Evolutionary conservation across 2,888 invertebrate genomes (phyloP).

Genomic region (Nymphalis polychloros): DNA sequence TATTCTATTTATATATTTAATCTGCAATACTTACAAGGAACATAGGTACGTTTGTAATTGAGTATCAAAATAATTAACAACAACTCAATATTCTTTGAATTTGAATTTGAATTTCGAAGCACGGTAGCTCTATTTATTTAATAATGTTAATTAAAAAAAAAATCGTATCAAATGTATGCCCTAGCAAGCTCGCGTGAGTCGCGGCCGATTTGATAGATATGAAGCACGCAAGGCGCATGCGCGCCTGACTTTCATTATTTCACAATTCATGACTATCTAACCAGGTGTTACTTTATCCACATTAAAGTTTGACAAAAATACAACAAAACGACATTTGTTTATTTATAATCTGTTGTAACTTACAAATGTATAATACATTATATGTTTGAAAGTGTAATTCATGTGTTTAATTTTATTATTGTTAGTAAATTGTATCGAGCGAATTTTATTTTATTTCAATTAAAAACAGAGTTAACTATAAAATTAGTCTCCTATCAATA

Average conservation of each 20-base stretch:
- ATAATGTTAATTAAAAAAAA: slow-evolving; percentile 22
- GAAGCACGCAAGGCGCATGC: slow-evolving; percentile 56
- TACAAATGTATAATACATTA: neutral
- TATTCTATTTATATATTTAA: too few species aligned
- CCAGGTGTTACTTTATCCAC: slow-evolving; percentile 1
- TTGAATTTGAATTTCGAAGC: neutral
- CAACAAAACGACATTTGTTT: neutral
- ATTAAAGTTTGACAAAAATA: neutral
- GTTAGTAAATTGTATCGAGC: neutral
- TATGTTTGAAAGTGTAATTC: neutral
- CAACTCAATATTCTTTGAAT: neutral
- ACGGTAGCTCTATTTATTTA: neutral
- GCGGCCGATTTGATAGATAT: slow-evolving; percentile 36
- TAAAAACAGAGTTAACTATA: neutral
- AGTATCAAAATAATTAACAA: too few species aligned
- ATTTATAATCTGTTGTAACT: neutral
- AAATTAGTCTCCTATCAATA: neutral
- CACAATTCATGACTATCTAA: slow-evolving; percentile 21
- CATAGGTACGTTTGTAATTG: too few species aligned
- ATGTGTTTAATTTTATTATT: neutral
- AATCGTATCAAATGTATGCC: slow-evolving; percentile 20
- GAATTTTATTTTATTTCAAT: neutral
- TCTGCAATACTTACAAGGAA: too few species aligned
- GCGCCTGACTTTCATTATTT: slow-evolving; percentile 32
- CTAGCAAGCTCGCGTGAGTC: slow-evolving; percentile 47